Base-by-base conservation (phyloP, 1,140 invertebrate genomes). In the Caerostris darwini region DNA sequence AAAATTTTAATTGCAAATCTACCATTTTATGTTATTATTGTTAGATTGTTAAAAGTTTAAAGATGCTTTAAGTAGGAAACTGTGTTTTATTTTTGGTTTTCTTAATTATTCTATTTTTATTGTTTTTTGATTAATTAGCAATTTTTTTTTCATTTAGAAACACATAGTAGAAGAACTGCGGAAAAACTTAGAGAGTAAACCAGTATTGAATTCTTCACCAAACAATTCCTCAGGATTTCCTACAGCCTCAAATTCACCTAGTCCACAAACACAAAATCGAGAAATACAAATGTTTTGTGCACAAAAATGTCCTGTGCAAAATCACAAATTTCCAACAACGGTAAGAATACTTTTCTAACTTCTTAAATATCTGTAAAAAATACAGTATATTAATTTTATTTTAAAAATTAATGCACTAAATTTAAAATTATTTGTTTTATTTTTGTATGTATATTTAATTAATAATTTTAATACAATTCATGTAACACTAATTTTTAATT, bases 121-220 rank as follows among this genome's bases (percentile, higher is more conserved):
- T 81, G 12, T 81, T 7, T 8, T 81, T 3, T 53, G 19, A 34
- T 81, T 50, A 17, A 53, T 14, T 58, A 17, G 34, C 5, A 56
- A 12, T 83, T 10, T 85, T 56, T 57, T 34, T 71, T 83, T 5
- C 64, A 54, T 94, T 4, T 50, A 94, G 93, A 90, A 94, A 90
- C 93, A 90, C 59, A 53, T 94, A 81, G 61, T 94, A n/a, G 57
- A 94, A 69, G 87, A 85, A 54, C 8, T 94, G n/a, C n/a, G 93
- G 34, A 94, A 94, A 83, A 94, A 94, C 14, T 85, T 94, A 50
- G 77, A 71, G 34, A 34, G 61, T 69, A 69, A 93, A 93, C 5
- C 56, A 50, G 14, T 12, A 8, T 83, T 19, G 34, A 83, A 81
- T 90, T 50, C 86, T 56, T n/a, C 53, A 54, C 71, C 93, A 53